Evolutionary conservation across 1,140 invertebrate genomes (phyloP).

Genomic region (Drosophila kohkoa): DNA sequence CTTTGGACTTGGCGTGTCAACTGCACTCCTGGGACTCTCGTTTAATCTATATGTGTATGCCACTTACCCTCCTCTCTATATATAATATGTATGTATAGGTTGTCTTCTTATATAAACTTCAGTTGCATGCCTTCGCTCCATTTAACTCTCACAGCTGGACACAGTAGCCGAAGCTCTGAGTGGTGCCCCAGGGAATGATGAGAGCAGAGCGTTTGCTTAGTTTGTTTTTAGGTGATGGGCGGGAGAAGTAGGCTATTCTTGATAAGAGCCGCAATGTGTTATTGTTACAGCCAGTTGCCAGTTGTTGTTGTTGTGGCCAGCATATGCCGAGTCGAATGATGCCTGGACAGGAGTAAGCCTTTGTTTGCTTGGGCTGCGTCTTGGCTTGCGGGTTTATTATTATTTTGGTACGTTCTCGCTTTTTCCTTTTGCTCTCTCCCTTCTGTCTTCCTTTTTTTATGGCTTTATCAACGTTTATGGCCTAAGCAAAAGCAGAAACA

Average conservation of each 20-base stretch:
- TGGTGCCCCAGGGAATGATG: conserved; percentile 47
- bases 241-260: conserved; percentile 6
- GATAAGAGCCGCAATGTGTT: conserved; percentile 68
- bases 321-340: conserved; percentile 35
- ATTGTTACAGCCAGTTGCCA: conserved; percentile 24
- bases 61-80: conserved; percentile 33
- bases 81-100: background rate
- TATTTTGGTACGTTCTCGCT: conserved; percentile 10
- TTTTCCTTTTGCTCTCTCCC: conserved; percentile 25
- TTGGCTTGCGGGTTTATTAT: conserved; percentile 31
- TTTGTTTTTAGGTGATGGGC: background rate
- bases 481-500: conserved; percentile 11
- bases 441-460: conserved; percentile 53
- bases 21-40: conserved; percentile 58
- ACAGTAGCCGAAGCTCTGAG: background rate
- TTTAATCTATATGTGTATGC: conserved; percentile 43
- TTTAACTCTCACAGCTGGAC: conserved; percentile 58
- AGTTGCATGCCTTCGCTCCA: conserved; percentile 75
- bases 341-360: conserved; percentile 48
- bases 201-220: conserved; percentile 4
- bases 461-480: conserved; percentile 76
- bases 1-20: conserved; percentile 57
- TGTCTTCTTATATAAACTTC: conserved; percentile 34
- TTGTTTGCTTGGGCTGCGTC: conserved; percentile 57
- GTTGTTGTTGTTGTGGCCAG: conserved; percentile 34